These are phyloP conservation scores for Aphidius gifuensis DNA, from an alignment of 1,140 invertebrate species.

Conservation along the genomic window DNA sequence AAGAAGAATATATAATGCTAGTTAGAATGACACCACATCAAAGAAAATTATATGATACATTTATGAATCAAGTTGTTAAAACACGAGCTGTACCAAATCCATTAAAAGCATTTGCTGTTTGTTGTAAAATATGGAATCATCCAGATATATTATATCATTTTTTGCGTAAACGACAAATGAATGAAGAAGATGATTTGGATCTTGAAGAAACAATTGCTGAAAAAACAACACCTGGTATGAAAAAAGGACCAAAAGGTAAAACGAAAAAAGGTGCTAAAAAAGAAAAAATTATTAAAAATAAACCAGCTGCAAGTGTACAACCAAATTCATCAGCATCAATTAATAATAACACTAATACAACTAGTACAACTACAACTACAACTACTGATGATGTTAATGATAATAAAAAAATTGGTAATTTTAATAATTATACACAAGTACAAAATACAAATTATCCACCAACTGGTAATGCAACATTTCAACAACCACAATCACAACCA, in stretches of 20 bases:
- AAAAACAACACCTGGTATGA: slow-evolving; percentile 41
- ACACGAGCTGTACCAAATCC: slow-evolving; percentile 89
- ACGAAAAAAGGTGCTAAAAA: slow-evolving; percentile 52
- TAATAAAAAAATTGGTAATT: slow-evolving; percentile 18
- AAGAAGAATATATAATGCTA: slow-evolving; percentile 88
- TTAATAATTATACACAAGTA: slow-evolving; percentile 34
- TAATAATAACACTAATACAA: slow-evolving; percentile 24
- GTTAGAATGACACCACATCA: slow-evolving; percentile 86
- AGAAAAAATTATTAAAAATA: slow-evolving; percentile 48
- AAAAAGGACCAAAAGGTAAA: slow-evolving; percentile 45
- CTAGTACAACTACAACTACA: slow-evolving; percentile 18
- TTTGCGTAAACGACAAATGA: slow-evolving; percentile 75
- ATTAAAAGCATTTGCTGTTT: slow-evolving; percentile 95
- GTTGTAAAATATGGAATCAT: slow-evolving; percentile 99
- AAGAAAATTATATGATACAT: slow-evolving; percentile 81
- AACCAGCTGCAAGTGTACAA: slow-evolving; percentile 67
- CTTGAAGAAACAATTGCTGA: slow-evolving; percentile 66
- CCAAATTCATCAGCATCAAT: slow-evolving; percentile 56
- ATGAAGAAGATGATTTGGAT: slow-evolving; percentile 86
- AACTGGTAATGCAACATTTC: slow-evolving; percentile 28
- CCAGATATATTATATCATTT: slow-evolving; percentile 95
- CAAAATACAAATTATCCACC: slow-evolving; percentile 30
- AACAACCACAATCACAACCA: slow-evolving; percentile 11
- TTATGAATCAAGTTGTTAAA: slow-evolving; percentile 87
- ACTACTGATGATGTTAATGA: slow-evolving; percentile 20